Conservation (phyloP, 2,113 vertebrate genomes). For the Bothrops jararaca region DNA sequence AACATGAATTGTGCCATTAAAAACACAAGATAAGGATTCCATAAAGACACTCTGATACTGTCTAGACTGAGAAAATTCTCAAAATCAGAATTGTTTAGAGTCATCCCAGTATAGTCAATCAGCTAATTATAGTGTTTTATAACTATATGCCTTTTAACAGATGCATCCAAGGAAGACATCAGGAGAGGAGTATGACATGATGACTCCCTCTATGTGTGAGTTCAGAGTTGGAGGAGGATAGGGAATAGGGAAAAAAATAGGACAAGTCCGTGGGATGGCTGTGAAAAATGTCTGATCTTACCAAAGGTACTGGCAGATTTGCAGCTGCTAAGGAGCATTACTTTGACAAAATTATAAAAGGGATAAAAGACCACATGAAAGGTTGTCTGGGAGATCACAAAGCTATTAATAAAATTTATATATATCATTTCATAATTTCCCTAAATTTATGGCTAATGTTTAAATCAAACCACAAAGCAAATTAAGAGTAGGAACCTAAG, state of each 20-base stretch:
- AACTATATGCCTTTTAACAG: constrained; percentile 33
- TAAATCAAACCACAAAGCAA: background rate
- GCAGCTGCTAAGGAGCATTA: rapidly evolving
- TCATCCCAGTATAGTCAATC: constrained; percentile 53
- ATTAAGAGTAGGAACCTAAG: background rate
- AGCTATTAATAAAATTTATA: background rate
- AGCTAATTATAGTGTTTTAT: constrained; percentile 61
- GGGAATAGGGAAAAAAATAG: constrained; percentile 5
- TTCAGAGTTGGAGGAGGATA: background rate
- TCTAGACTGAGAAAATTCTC: constrained; percentile 18
- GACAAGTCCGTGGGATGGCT: background rate
- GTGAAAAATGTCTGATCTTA: background rate
- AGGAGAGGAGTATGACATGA: background rate
- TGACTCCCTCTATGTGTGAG: background rate
- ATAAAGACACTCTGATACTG: constrained; percentile 51
- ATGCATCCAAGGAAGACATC: constrained; percentile 21
- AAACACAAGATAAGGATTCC: constrained; percentile 69
- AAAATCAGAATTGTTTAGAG: constrained; percentile 40
- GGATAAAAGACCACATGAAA: background rate
- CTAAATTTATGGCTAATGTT: background rate
- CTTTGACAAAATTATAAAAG: background rate
- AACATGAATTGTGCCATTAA: constrained; percentile 61
- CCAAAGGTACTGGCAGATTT: background rate
- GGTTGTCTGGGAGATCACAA: background rate
- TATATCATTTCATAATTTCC: background rate